Conservation (phyloP, 2,888 invertebrate genomes). For the Oeneis ivallda region DNA sequence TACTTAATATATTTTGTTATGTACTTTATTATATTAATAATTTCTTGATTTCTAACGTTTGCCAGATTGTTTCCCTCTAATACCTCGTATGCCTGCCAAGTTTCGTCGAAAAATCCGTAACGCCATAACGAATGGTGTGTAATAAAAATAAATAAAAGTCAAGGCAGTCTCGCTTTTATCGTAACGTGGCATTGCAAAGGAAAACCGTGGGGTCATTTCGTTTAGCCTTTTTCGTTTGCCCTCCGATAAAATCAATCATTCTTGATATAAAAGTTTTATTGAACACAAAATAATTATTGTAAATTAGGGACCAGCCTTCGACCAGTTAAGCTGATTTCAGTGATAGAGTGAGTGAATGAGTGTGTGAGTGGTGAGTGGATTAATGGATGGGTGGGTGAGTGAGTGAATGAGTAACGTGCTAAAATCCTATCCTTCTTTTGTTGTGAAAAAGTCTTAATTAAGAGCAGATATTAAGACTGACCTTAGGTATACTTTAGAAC, state of each 20-base stretch:
- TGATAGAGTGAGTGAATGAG: too few relatives aligned
- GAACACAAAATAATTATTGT: conserved; percentile 39
- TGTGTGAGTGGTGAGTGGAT: too few relatives aligned
- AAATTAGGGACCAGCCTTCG: conserved; percentile 25
- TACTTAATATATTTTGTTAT: background rate
- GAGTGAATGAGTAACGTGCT: too few relatives aligned
- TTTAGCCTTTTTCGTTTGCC: conserved; percentile 52
- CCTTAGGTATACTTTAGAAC: too few relatives aligned
- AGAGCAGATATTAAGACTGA: too few relatives aligned
- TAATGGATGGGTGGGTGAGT: too few relatives aligned
- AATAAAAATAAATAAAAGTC: conserved; percentile 34
- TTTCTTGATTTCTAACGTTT: conserved; percentile 17
- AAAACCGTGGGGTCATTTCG: conserved; percentile 39
- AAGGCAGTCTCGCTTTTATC: conserved; percentile 24
- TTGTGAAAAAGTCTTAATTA: too few relatives aligned
- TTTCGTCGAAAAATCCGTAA: conserved; percentile 21
- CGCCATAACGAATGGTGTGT: conserved; percentile 22
- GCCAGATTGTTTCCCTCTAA: conserved; percentile 16
- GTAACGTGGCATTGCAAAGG: conserved; percentile 23
- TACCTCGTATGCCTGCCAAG: conserved; percentile 34
- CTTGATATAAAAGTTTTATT: conserved; percentile 52
- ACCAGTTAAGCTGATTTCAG: background rate
- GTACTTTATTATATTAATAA: background rate
- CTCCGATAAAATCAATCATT: conserved; percentile 56
- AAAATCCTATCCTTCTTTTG: too few relatives aligned